A percentile compares a stretch with the other conserved stretches of the same genome.
phyloP scores from a whole-genome alignment of 2,888 invertebrate genomes.

The Drosophila limbata region DNA sequence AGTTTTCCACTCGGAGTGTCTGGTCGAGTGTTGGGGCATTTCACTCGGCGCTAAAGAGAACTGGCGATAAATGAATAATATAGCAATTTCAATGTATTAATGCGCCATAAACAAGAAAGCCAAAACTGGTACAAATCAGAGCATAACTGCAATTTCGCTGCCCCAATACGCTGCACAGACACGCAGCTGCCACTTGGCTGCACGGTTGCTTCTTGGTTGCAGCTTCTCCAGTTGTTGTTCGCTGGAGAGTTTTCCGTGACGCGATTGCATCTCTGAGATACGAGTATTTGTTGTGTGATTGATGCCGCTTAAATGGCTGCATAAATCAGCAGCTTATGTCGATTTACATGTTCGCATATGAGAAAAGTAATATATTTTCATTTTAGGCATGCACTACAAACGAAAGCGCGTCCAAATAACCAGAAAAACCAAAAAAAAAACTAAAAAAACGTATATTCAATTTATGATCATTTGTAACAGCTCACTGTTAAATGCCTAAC shows the following conservation, averaged over 20 bases:
- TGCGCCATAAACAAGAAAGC: constrained; percentile 85
- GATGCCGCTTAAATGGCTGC: constrained; percentile 65
- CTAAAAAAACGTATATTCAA: constrained; percentile 14
- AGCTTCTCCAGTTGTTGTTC: constrained; percentile 10
- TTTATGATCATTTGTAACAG: constrained; percentile 38
- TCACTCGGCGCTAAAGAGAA: constrained; percentile 62
- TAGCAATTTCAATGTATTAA: constrained; percentile 80
- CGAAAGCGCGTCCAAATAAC: constrained; percentile 54
- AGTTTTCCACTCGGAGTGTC: constrained; percentile 34
- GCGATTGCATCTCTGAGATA: constrained; percentile 60
- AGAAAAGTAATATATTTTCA: constrained; percentile 37
- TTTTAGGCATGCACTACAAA: constrained; percentile 59
- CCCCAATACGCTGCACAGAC: constrained; percentile 63
- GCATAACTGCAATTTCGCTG: constrained; percentile 85
- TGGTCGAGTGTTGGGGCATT: constrained; percentile 36
- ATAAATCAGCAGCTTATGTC: constrained; percentile 61
- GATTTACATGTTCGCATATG: constrained; percentile 45
- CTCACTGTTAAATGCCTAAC: background rate
- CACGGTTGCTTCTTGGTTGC: constrained; percentile 4
- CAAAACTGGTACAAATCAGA: constrained; percentile 85
- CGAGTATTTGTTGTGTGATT: constrained; percentile 52
- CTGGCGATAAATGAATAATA: constrained; percentile 79
- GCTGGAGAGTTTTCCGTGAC: constrained; percentile 57
- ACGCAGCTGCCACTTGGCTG: constrained; percentile 41
- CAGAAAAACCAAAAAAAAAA: constrained; percentile 13